Evolutionary conservation across 2,113 vertebrate species (phyloP).

Genomic region (Amblyornis subalaris): DNA sequence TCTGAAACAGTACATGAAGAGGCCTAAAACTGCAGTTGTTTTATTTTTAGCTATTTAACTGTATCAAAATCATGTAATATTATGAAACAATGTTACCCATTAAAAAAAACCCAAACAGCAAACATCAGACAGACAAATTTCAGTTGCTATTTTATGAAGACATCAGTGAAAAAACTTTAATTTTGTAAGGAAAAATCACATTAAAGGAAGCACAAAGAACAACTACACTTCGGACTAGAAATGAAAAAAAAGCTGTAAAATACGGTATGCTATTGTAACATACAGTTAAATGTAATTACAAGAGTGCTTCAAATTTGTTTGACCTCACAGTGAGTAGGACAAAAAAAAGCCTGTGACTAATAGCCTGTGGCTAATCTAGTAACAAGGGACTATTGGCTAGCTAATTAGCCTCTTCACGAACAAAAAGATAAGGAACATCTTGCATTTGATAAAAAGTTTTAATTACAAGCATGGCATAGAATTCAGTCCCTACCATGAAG

Average conservation of each 20-base stretch:
- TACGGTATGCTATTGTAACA: neutral
- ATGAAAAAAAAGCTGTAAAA: neutral
- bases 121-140: neutral
- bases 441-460: neutral
- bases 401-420: neutral
- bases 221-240: neutral
- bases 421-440: neutral
- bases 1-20: neutral
- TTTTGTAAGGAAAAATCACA: neutral
- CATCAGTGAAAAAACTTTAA: neutral
- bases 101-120: neutral
- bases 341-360: neutral
- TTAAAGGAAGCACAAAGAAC: neutral
- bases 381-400: neutral
- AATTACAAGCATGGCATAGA: neutral
- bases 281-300: neutral
- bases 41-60: neutral
- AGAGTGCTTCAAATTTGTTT: neutral
- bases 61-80: neutral
- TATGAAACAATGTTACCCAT: neutral
- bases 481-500: neutral
- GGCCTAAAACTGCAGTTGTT: neutral
- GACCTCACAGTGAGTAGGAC: neutral
- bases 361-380: slow-evolving; percentile 2
- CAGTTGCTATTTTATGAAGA: neutral